Evolutionary conservation across 37 sponge, comb jelly and placozoan genomes (phyloP).

Genomic region (Mnemiopsis leidyi): DNA sequence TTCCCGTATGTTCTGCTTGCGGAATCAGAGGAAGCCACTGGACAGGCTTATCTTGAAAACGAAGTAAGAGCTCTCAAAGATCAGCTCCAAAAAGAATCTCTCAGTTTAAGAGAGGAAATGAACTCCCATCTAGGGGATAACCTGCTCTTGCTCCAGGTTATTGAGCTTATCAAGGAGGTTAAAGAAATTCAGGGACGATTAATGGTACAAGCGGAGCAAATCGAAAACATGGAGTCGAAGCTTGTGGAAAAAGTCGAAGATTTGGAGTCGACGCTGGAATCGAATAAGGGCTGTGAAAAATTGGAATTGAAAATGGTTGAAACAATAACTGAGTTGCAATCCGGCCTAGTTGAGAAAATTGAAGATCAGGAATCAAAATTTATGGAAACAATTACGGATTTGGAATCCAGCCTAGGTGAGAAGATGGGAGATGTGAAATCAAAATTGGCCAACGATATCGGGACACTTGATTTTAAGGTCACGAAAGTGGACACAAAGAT

Average conservation of each 20-base stretch:
- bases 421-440: neutral
- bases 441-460: too few species aligned
- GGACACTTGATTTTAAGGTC: too few species aligned
- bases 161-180: neutral
- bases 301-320: neutral
- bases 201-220: neutral
- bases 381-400: neutral
- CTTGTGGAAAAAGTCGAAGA: neutral
- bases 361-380: neutral
- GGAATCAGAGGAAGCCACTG: neutral
- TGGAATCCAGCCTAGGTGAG: neutral
- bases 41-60: neutral
- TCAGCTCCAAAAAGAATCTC: neutral
- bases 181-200: neutral
- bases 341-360: neutral
- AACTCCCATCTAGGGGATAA: neutral
- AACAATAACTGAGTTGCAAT: neutral
- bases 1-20: neutral
- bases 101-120: neutral
- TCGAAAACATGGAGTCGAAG: neutral
- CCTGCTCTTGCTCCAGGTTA: neutral
- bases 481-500: neutral
- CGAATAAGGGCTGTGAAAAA: too few species aligned
- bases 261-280: neutral
- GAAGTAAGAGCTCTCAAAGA: neutral